These are phyloP conservation scores for Semotilus atromaculatus DNA, from an alignment of 2,797 vertebrate genomes.

Conservation along the genomic window DNA sequence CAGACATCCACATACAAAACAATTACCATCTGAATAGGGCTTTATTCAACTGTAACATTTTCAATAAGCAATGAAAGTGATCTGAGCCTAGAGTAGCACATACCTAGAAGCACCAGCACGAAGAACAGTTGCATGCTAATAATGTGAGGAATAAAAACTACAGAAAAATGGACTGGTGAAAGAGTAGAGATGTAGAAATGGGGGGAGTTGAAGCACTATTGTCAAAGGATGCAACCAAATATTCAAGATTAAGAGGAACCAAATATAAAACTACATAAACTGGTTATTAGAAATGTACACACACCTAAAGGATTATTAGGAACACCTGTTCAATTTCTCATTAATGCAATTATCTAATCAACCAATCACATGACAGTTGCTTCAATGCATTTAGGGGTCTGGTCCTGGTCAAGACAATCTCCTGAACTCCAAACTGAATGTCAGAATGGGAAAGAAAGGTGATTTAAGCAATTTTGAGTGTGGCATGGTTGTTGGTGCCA, in stretches of 20 bases:
- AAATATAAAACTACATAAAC: not conserved
- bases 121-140: conserved; percentile 34
- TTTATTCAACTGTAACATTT: not conserved
- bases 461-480: no score
- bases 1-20: no score
- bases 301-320: no score
- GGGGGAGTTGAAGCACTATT: not conserved
- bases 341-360: no score
- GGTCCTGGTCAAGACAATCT: no score
- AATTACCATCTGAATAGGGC: not conserved
- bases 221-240: not conserved
- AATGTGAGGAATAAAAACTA: not conserved
- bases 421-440: no score
- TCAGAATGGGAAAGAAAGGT: no score
- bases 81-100: not conserved
- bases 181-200: not conserved
- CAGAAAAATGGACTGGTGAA: conserved; percentile 17
- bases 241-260: not conserved
- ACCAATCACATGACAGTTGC: no score
- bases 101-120: not conserved
- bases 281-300: no score
- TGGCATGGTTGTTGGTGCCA: no score
- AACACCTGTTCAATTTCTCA: no score
- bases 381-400: no score
- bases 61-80: not conserved